phyloP scores from a whole-genome alignment of 2,113 vertebrate species.

The Heterotis niloticus region DNA sequence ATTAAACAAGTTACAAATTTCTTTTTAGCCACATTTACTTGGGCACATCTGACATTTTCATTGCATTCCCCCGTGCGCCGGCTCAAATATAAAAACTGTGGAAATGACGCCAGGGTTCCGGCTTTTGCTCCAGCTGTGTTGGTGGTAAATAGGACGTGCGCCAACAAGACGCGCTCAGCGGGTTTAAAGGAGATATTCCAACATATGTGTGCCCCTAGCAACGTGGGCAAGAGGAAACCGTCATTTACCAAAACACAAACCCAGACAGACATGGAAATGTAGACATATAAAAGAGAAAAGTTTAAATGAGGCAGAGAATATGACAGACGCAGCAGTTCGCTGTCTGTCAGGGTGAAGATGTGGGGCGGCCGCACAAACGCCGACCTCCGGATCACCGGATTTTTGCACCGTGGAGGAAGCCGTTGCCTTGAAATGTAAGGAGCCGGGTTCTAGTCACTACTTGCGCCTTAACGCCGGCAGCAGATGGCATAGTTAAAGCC shows the following conservation, averaged over 20 bases:
- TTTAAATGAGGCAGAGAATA: neutral
- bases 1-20: neutral
- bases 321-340: neutral
- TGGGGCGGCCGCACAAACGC: neutral
- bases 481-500: no score
- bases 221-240: neutral
- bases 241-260: slow-evolving; percentile 8
- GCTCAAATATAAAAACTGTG: neutral
- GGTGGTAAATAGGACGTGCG: neutral
- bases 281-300: neutral
- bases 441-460: no score
- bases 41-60: neutral
- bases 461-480: no score
- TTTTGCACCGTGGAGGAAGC: no score
- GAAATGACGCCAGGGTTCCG: neutral
- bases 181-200: neutral
- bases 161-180: neutral
- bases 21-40: neutral
- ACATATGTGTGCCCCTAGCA: neutral
- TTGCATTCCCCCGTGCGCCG: neutral
- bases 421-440: neutral
- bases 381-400: neutral
- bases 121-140: neutral
- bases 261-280: slow-evolving; percentile 1
- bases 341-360: neutral